phyloP scores from a whole-genome alignment of 2,797 vertebrate species.

The Syndactyla subalaris region DNA sequence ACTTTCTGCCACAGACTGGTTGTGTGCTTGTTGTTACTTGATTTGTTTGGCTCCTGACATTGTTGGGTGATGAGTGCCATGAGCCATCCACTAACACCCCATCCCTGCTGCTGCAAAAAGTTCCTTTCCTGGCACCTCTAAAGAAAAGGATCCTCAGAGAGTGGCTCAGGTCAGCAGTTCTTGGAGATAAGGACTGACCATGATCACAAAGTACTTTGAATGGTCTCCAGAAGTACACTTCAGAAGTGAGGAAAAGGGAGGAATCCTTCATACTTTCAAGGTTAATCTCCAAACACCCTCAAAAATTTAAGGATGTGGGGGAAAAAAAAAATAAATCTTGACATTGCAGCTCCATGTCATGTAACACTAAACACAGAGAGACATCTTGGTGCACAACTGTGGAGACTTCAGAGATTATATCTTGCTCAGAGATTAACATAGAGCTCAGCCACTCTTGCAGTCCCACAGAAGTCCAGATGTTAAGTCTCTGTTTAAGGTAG shows the following conservation, averaged over 20 bases:
- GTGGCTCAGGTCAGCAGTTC: not conserved
- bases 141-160: not conserved
- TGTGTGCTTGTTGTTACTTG: accelerated
- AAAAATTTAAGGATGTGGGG: not conserved
- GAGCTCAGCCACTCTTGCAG: not conserved
- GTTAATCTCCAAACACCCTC: not conserved
- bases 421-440: not conserved
- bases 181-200: accelerated
- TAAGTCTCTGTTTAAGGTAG: not conserved
- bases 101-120: not conserved
- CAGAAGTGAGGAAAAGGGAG: not conserved
- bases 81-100: not conserved
- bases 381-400: not conserved
- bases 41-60: not conserved
- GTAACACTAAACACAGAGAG: not conserved
- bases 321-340: not conserved
- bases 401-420: not conserved
- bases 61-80: not conserved
- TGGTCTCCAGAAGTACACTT: not conserved
- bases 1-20: not conserved
- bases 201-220: not conserved
- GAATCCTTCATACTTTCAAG: not conserved
- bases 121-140: not conserved
- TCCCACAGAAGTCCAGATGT: not conserved
- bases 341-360: not conserved